phyloP scores from a whole-genome alignment of 2,797 vertebrate species.

The Esox masquinongy region DNA sequence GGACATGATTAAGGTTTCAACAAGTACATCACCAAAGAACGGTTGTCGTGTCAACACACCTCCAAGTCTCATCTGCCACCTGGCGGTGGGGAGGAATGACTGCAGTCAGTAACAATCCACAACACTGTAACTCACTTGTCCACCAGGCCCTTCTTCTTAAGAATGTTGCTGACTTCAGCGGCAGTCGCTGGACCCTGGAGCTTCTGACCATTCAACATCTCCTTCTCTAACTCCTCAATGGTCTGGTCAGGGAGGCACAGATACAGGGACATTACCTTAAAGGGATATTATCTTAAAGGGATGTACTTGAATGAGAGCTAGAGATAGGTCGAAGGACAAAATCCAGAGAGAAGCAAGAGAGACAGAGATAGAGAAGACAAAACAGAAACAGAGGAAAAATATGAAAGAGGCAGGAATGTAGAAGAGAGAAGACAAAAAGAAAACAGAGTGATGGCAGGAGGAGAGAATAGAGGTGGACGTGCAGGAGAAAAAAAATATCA shows the following conservation, averaged over 20 bases:
- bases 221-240: constrained; percentile 92
- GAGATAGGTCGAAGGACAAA: not conserved
- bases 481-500: not conserved
- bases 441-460: too few species aligned
- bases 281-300: not conserved
- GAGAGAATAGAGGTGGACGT: not conserved
- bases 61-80: too few species aligned
- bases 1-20: too few species aligned
- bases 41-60: too few species aligned
- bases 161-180: constrained; percentile 85
- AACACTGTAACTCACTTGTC: constrained; percentile 82
- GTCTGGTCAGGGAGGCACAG: constrained; percentile 65
- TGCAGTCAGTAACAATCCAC: too few species aligned
- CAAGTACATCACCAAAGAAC: too few species aligned
- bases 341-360: not conserved
- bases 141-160: constrained; percentile 83
- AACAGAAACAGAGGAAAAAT: not conserved
- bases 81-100: too few species aligned
- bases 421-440: not conserved
- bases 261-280: not conserved
- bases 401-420: not conserved
- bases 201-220: constrained; percentile 97
- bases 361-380: not conserved
- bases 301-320: not conserved
- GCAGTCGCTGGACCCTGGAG: constrained; percentile 94